These are phyloP conservation scores for Amiota minor DNA, from an alignment of 2,888 invertebrate genomes.

Conservation along the genomic window DNA sequence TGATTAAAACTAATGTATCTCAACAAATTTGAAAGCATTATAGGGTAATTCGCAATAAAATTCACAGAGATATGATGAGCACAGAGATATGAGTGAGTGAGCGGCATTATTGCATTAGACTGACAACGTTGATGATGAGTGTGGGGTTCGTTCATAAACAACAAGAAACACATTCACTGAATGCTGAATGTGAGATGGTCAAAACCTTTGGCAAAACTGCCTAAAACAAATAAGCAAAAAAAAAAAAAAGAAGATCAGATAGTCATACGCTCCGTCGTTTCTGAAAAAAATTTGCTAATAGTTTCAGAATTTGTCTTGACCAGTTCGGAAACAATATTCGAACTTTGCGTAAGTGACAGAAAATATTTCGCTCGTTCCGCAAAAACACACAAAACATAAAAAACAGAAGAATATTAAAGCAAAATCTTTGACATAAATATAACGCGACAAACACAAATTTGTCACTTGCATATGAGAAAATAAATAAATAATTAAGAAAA, in stretches of 20 bases:
- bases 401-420: background rate
- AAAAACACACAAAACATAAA: constrained; percentile 20
- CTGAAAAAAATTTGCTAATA: constrained; percentile 64
- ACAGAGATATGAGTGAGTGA: background rate
- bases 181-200: too few species aligned
- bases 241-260: background rate
- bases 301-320: constrained; percentile 69
- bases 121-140: background rate
- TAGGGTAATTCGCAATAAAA: constrained; percentile 8
- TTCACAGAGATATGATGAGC: constrained; percentile 3
- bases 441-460: too few species aligned
- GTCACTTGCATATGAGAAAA: too few species aligned
- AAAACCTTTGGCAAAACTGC: too few species aligned
- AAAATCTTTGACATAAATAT: background rate
- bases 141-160: background rate
- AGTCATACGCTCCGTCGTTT: constrained; percentile 34
- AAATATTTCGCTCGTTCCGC: constrained; percentile 32
- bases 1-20: too few species aligned
- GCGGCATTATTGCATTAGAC: background rate
- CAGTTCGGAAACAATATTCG: constrained; percentile 71
- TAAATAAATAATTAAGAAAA: background rate
- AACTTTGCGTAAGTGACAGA: constrained; percentile 66
- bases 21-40: background rate
- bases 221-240: background rate
- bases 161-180: too few species aligned